phyloP scores from a whole-genome alignment of 2,888 invertebrate species.

The Malthinus flaveolus region DNA sequence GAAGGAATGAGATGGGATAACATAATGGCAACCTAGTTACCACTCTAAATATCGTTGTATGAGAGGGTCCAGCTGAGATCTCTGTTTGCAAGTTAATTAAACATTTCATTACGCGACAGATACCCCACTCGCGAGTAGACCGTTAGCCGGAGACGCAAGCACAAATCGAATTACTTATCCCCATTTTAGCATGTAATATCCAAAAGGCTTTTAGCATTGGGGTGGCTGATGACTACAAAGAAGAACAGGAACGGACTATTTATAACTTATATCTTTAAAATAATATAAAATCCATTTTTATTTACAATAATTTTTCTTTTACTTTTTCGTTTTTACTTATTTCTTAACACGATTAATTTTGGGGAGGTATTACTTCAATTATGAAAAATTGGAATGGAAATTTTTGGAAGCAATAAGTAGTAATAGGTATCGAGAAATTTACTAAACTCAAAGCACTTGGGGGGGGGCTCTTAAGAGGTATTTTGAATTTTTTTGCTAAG shows the following conservation, averaged over 20 bases:
- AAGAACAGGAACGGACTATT: constrained; percentile 32
- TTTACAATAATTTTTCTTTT: too few species aligned
- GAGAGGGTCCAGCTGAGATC: constrained; percentile 41
- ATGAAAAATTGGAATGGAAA: too few species aligned
- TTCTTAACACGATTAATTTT: too few species aligned
- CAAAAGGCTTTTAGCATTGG: constrained; percentile 56
- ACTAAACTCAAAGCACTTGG: too few species aligned
- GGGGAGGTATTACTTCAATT: too few species aligned
- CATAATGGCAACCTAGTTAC: constrained; percentile 38
- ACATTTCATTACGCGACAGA: constrained; percentile 49
- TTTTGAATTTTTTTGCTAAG: too few species aligned
- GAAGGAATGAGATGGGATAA: constrained; percentile 24
- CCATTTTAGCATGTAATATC: constrained; percentile 58
- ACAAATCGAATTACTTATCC: constrained; percentile 57
- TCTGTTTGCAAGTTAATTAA: constrained; percentile 50
- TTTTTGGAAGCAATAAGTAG: too few species aligned
- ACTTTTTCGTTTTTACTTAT: too few species aligned
- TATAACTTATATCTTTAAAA: constrained; percentile 2
- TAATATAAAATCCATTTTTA: not conserved
- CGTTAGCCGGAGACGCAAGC: constrained; percentile 44
- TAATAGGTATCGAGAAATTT: too few species aligned
- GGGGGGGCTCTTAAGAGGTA: too few species aligned
- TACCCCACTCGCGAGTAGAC: constrained; percentile 42
- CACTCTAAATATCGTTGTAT: constrained; percentile 39
- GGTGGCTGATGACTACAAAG: constrained; percentile 47